These are phyloP conservation scores for Macrotus californicus DNA, from an alignment of 2,113 vertebrate genomes.

Conservation along the genomic window DNA sequence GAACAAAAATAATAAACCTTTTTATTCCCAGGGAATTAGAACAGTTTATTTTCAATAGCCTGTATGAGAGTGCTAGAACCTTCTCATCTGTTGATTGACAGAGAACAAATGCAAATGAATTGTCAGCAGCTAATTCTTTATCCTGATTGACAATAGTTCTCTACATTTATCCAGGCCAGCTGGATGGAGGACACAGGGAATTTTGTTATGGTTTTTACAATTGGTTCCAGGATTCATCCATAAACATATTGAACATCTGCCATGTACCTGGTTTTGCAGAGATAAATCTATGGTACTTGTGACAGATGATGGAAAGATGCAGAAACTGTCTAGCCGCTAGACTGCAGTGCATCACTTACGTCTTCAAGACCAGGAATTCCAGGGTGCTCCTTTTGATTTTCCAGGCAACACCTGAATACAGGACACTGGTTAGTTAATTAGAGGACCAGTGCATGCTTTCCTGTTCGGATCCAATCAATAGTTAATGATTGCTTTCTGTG, in stretches of 20 bases:
- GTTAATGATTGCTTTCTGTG: background rate
- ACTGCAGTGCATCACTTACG: background rate
- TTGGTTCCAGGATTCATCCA: background rate
- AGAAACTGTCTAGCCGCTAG: background rate
- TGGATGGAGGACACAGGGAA: background rate
- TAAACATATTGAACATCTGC: background rate
- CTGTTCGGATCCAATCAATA: background rate
- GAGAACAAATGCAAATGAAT: constrained; percentile 1
- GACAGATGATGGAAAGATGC: background rate
- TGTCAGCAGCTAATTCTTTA: constrained; percentile 14
- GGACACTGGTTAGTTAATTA: background rate
- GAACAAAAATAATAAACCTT: background rate
- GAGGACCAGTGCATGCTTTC: background rate
- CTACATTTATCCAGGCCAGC: background rate
- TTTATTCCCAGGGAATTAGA: background rate
- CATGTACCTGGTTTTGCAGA: background rate
- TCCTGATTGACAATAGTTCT: background rate
- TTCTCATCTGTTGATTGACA: background rate
- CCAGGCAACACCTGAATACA: background rate
- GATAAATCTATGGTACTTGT: background rate
- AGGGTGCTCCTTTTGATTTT: background rate
- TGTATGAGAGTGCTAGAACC: background rate
- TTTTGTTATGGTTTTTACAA: background rate
- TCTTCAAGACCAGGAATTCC: background rate
- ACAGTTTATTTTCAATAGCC: background rate